A percentile compares a stretch with the other conserved stretches of the same genome.
phyloP scores from a whole-genome alignment of 2,113 vertebrate genomes.

The Poeciliopsis retropinna region DNA sequence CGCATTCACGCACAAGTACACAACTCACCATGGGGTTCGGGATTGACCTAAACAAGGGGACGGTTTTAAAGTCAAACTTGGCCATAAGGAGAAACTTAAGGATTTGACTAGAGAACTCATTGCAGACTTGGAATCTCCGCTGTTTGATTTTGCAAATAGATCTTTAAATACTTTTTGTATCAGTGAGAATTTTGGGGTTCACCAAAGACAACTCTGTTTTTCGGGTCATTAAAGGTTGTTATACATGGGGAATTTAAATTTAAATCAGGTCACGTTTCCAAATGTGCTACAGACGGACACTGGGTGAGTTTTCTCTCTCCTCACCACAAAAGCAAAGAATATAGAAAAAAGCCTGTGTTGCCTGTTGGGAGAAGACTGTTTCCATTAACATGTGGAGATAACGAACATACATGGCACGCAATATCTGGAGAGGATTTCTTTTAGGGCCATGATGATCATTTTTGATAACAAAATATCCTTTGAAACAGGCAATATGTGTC shows the following conservation, averaged over 20 bases:
- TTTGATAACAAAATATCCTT: background rate
- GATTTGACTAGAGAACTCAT: slow-evolving; percentile 7
- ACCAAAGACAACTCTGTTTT: slow-evolving; percentile 52
- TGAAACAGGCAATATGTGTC: slow-evolving; percentile 1
- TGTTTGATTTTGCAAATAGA: slow-evolving; percentile 23
- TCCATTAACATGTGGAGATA: slow-evolving; percentile 15
- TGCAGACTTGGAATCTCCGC: background rate
- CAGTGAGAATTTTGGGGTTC: slow-evolving; percentile 7
- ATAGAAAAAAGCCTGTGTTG: background rate
- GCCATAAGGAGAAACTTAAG: slow-evolving; percentile 2
- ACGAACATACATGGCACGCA: background rate
- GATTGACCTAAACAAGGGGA: background rate
- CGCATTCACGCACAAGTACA: slow-evolving; percentile 5
- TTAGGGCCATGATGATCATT: background rate
- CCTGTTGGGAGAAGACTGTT: background rate
- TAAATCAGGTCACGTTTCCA: background rate
- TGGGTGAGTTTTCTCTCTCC: slow-evolving; percentile 34
- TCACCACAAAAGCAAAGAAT: slow-evolving; percentile 1
- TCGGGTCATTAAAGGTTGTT: slow-evolving; percentile 6
- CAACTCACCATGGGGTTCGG: background rate
- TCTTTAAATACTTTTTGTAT: background rate
- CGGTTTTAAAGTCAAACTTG: slow-evolving; percentile 8
- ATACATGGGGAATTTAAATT: background rate
- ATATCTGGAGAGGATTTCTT: background rate
- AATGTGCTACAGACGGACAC: slow-evolving; percentile 18